Percentiles rank a stretch among this genome's conserved stretches.
Evolutionary conservation across 2,113 vertebrate species (phyloP).

Genomic region (Lasiurus cinereus): DNA sequence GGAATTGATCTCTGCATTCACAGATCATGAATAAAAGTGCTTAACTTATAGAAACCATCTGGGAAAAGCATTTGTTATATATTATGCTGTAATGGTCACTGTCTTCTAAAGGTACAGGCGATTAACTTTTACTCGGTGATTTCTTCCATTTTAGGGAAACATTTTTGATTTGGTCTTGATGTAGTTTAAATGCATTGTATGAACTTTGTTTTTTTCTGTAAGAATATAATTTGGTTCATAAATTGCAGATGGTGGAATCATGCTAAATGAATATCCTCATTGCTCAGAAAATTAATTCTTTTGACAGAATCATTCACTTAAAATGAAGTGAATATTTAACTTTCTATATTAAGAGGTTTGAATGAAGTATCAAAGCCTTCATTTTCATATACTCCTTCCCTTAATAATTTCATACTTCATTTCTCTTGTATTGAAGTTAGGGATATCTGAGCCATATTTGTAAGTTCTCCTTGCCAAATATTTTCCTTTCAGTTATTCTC

Average conservation of each 20-base stretch:
- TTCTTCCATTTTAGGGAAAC: constrained; percentile 87
- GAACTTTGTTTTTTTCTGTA: constrained; percentile 87
- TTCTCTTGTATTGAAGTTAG: constrained; percentile 79
- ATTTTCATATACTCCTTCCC: constrained; percentile 76
- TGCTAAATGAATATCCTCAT: constrained; percentile 89
- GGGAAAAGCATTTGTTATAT: constrained; percentile 80
- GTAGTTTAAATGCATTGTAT: constrained; percentile 85
- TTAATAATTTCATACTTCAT: constrained; percentile 83
- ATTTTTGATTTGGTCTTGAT: constrained; percentile 85
- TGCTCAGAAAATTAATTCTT: constrained; percentile 91
- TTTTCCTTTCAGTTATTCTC: constrained; percentile 72
- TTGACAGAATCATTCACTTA: constrained; percentile 89
- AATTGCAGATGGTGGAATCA: constrained; percentile 89
- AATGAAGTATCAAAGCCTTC: constrained; percentile 83
- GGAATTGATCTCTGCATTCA: constrained; percentile 41
- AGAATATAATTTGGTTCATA: constrained; percentile 89
- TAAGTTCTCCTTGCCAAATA: constrained; percentile 76
- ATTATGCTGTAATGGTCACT: constrained; percentile 75
- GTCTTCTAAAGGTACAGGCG: constrained; percentile 75
- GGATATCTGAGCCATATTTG: constrained; percentile 72
- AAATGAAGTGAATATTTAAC: constrained; percentile 88
- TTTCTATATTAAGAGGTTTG: constrained; percentile 87
- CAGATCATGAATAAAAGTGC: constrained; percentile 46
- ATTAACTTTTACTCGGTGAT: constrained; percentile 85
- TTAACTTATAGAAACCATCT: constrained; percentile 70